A percentile compares a stretch with the other conserved stretches of the same genome.
Conservation (phyloP, 1,140 invertebrate species). For the Heliconius eleuchia region DNA sequence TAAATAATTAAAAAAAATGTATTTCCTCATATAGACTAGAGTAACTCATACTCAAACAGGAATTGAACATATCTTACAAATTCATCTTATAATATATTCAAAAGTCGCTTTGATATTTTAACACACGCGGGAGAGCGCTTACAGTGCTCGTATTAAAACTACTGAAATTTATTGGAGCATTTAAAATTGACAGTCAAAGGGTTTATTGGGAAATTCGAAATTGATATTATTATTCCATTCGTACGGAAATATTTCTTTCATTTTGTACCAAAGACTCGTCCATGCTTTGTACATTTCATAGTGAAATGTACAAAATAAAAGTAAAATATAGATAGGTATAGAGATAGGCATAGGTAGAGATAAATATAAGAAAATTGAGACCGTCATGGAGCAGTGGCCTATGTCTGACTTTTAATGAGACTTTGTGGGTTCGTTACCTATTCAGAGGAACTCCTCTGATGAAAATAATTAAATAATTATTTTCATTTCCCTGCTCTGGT, state of each 20-base stretch:
- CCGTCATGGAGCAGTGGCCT: too few species aligned
- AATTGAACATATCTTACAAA: neutral
- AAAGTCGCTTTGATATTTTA: conserved; percentile 24
- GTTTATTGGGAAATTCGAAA: neutral
- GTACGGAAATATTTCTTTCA: neutral
- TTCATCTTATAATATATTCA: conserved; percentile 18
- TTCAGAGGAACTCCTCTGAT: too few species aligned
- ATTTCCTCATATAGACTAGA: neutral
- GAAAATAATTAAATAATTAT: too few species aligned
- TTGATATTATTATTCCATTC: neutral
- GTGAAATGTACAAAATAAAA: too few species aligned
- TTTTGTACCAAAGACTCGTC: neutral
- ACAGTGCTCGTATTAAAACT: conserved; percentile 6
- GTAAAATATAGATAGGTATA: neutral
- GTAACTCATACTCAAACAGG: neutral
- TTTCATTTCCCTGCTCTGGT: too few species aligned
- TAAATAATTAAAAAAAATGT: too few species aligned
- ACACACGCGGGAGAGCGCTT: conserved; percentile 18
- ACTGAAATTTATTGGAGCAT: conserved; percentile 24
- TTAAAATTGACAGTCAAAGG: conserved; percentile 23
- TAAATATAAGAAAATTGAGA: too few species aligned
- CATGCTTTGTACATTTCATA: neutral
- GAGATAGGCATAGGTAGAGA: neutral
- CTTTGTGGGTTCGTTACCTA: too few species aligned
- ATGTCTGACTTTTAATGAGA: too few species aligned